Evolutionary conservation across 1,140 invertebrate genomes (phyloP).

Genomic region (Drosophila baimaii): DNA sequence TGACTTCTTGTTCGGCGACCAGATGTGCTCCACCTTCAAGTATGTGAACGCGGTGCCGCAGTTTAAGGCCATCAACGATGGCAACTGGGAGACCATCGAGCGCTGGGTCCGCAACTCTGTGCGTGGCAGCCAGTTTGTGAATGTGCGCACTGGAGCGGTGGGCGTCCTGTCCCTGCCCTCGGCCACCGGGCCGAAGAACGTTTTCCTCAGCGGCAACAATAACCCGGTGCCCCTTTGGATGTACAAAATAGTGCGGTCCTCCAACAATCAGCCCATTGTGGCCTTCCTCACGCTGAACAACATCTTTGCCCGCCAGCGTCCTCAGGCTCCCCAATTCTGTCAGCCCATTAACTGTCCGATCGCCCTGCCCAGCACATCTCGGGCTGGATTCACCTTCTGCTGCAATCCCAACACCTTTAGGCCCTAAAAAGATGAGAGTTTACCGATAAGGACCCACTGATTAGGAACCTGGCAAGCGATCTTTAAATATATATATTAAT

Average conservation of each 20-base stretch:
- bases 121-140: conserved; percentile 9
- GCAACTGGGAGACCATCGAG: conserved; percentile 84
- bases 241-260: conserved; percentile 42
- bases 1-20: conserved; percentile 47
- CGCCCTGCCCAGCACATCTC: neutral
- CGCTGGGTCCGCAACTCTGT: conserved; percentile 40
- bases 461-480: neutral
- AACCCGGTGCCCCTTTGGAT: conserved; percentile 57
- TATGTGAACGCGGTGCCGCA: conserved; percentile 85
- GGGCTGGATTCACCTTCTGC: conserved; percentile 34
- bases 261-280: neutral
- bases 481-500: neutral
- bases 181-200: neutral
- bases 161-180: conserved; percentile 13
- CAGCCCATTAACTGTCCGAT: conserved; percentile 27
- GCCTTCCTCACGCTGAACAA: conserved; percentile 55
- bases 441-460: too few species aligned
- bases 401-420: conserved; percentile 44
- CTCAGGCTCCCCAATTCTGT: conserved; percentile 28
- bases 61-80: conserved; percentile 84
- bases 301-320: conserved; percentile 22
- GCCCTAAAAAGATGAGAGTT: conserved; percentile 1
- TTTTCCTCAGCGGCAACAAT: conserved; percentile 26
- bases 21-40: conserved; percentile 76
- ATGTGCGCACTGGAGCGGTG: conserved; percentile 29